These are phyloP conservation scores for Anoplolepis gracilipes DNA, from an alignment of 1,140 invertebrate species.

Conservation along the genomic window DNA sequence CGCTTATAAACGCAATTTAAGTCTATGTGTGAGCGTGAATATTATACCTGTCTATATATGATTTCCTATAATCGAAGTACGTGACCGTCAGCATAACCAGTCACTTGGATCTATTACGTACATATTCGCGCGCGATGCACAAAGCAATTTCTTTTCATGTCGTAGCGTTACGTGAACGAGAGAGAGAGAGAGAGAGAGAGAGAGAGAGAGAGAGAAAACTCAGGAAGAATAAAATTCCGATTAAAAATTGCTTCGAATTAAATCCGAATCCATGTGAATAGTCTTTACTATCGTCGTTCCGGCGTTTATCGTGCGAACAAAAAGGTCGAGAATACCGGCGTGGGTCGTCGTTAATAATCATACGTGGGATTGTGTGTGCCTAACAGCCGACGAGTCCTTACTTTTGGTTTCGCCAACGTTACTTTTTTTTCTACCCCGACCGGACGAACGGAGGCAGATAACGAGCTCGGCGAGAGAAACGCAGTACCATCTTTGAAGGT, in stretches of 20 bases:
- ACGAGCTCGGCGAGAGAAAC: constrained; percentile 30
- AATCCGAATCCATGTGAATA: too few relatives aligned
- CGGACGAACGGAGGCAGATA: constrained; percentile 14
- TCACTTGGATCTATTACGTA: constrained; percentile 37
- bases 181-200: too few relatives aligned
- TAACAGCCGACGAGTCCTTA: constrained; percentile 1
- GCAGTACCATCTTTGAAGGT: constrained; percentile 17
- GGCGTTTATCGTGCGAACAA: not conserved
- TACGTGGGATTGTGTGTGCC: not conserved
- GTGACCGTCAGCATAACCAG: constrained; percentile 41
- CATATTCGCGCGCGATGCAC: constrained; percentile 25
- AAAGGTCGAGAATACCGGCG: not conserved
- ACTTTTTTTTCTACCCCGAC: not conserved
- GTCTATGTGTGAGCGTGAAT: constrained; percentile 25
- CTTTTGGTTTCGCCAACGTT: not conserved
- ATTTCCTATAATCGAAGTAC: constrained; percentile 54
- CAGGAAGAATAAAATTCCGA: not conserved
- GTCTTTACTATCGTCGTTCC: not conserved
- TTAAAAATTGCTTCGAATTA: constrained; percentile 21
- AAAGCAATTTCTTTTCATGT: constrained; percentile 31
- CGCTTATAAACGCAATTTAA: constrained; percentile 12
- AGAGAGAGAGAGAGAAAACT: not conserved
- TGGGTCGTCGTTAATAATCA: constrained; percentile 12
- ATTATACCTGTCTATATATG: constrained; percentile 25
- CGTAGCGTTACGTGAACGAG: not conserved